Evolutionary conservation across 1,140 invertebrate genomes (phyloP).

Genomic region (Ladona fulva): DNA sequence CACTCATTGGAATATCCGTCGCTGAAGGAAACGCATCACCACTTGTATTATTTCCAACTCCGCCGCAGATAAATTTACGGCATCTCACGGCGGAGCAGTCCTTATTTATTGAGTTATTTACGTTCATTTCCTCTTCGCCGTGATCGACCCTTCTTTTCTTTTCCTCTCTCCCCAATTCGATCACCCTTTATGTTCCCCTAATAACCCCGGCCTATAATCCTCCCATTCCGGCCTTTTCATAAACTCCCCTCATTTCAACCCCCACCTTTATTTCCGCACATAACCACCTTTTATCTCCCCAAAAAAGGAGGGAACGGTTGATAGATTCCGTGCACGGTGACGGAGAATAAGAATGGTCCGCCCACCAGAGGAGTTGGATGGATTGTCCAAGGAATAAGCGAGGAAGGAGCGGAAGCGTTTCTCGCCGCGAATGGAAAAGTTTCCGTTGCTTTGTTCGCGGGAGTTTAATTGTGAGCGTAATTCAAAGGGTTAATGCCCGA

Average conservation of each 20-base stretch:
- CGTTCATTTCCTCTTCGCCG: too few relatives aligned
- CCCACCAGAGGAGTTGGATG: neutral
- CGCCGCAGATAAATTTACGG: too few relatives aligned
- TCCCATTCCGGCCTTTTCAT: neutral
- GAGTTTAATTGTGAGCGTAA: too few relatives aligned
- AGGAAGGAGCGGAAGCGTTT: neutral
- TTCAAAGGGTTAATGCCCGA: too few relatives aligned
- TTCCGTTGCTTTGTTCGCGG: too few relatives aligned
- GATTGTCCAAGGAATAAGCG: neutral
- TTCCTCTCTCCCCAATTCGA: neutral
- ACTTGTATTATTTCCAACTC: too few relatives aligned
- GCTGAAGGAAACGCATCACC: too few relatives aligned
- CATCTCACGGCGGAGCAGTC: too few relatives aligned
- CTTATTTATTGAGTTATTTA: too few relatives aligned
- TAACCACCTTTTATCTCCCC: too few relatives aligned
- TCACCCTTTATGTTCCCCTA: neutral
- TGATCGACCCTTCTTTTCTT: too few relatives aligned
- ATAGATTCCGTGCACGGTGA: neutral
- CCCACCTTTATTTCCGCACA: neutral
- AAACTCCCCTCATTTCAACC: neutral
- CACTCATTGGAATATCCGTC: too few relatives aligned
- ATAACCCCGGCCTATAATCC: neutral
- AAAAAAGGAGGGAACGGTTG: neutral
- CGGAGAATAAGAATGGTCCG: neutral
- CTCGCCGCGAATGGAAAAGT: neutral